Base-by-base conservation (phyloP, 2,888 invertebrate species). In the Aspidapion aeneum region DNA sequence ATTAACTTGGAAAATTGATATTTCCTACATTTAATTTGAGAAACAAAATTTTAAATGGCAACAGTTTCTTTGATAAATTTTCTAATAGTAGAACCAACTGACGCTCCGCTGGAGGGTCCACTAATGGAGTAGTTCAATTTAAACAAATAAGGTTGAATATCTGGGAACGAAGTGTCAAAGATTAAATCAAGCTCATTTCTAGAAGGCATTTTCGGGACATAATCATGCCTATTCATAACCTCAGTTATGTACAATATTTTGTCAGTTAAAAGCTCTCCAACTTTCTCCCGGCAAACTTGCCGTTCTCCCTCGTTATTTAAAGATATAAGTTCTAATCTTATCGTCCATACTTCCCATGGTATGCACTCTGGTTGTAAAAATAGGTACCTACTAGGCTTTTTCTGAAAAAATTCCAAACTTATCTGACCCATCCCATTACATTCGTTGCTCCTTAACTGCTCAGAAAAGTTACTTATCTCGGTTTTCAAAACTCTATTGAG, bases 341-440 rank as follows among this genome's bases (percentile, higher is more conserved):
- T 87, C 48, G 96, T 97, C 98, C 98, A 99, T 62, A 98, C 94
- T 80, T 99, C 98, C 98, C 98, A 99, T 0, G 98, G 96, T 74
- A 94, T 93, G 76, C 91, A 92, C 77, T 98, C 97, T 5, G 92
- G 87, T 69, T 90, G 89, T 9, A 68, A 21, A 78, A 97, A 94
- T 21, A 91, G 87, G 96, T 97, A 97, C 60, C 93, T 87, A 61
- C 89, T 89, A 74, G 91, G 91, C 72, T 94, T 93, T 80, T 90
- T 92, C 79, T 96, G 95, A 82, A 93, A 97, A 83, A 98, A 98
- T 80, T 98, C 97, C 69, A 98, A 84, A 64, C 93, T 93, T 72
- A 98, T 97, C 74, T 94, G 93, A 1, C 94, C 94, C 63, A 82
- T 83, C 18, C 85, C 84, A 18, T 89, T 85, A 59, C 90, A 87